These are phyloP conservation scores for Meteorus cinctellus DNA, from an alignment of 2,888 invertebrate species.

Conservation along the genomic window DNA sequence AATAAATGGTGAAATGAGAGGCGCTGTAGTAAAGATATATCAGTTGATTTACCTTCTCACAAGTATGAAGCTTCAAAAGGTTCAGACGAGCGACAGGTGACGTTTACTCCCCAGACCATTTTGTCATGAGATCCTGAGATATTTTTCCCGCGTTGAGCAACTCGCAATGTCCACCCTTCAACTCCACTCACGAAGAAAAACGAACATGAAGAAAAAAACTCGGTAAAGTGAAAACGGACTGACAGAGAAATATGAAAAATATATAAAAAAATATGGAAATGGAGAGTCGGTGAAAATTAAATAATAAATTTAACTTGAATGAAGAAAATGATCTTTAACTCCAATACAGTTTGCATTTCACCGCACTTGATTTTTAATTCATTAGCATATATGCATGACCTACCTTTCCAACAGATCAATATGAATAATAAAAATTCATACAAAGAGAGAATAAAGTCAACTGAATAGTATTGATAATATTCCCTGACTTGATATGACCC, in stretches of 20 bases:
- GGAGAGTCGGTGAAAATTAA: background rate
- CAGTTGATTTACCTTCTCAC: no score
- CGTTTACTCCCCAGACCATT: slow-evolving; percentile 4
- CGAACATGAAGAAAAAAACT: no score
- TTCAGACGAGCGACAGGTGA: background rate
- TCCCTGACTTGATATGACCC: no score
- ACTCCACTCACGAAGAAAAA: background rate
- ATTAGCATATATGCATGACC: no score
- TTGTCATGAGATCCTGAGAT: slow-evolving; percentile 11
- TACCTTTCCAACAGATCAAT: no score
- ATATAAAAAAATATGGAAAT: background rate
- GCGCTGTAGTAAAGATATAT: background rate
- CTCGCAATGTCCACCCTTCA: slow-evolving; percentile 10
- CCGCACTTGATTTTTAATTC: no score
- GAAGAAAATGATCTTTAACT: no score
- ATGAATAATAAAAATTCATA: no score
- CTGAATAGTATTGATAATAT: no score
- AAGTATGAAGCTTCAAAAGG: background rate
- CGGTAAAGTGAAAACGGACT: background rate
- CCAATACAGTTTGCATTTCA: no score
- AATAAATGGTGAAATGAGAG: slow-evolving; percentile 21
- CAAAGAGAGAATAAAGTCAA: no score
- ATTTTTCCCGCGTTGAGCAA: background rate
- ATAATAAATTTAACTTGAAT: background rate
- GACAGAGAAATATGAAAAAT: background rate